Evolutionary conservation across 2,797 vertebrate genomes (phyloP), one percentile per base, ranked within the genome.

Genomic region (Spheniscus humboldti): DNA sequence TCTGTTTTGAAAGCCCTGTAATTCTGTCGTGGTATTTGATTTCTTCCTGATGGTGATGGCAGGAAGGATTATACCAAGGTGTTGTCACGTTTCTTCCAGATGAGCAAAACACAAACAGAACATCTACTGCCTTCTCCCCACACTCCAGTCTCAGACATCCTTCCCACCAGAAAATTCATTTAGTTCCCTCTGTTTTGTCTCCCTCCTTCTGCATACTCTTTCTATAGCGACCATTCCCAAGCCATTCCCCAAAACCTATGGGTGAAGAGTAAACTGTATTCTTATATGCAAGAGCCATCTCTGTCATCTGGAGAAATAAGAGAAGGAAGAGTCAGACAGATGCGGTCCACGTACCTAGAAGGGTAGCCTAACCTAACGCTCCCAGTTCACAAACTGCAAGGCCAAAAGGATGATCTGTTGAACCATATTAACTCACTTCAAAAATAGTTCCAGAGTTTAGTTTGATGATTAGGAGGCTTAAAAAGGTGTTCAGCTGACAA

Each of bases 341-440:
- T 60, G 24, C 1, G 3, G 37, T 7, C 31, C 11, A 7, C 0
- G 0, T 5, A 45, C 25, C 31, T 37, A n/a, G 41, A 69, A 45
- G 31, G 18, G 11, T 1, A 67, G 67, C 47, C 35, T 18, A 73
- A 71, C 20, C n/a, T 18, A 43, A 41, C 14, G 6, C 16, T 74
- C 81, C 43, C 75, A 77, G 73, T 59, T 30, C 31, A 35, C 0
- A 0, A 66, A 4, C 71, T 63, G 27, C 56, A 71, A 77, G 47
- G 77, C 85, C 78, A 67, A n/a, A 92, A 62, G 45, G 16, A 11
- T 1, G 1, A 52, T 8, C 4, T 59, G 31, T 20, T 57, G 43
- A 83, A 43, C 12, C 16, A 6, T 5, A 24, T 17, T 62, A 74
- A 66, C n/a, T 33, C 62, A 64, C 56, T 67, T 53, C 0, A 91